These are phyloP conservation scores for Bubo blakistoni DNA, from an alignment of 2,113 vertebrate genomes.

Conservation along the genomic window DNA sequence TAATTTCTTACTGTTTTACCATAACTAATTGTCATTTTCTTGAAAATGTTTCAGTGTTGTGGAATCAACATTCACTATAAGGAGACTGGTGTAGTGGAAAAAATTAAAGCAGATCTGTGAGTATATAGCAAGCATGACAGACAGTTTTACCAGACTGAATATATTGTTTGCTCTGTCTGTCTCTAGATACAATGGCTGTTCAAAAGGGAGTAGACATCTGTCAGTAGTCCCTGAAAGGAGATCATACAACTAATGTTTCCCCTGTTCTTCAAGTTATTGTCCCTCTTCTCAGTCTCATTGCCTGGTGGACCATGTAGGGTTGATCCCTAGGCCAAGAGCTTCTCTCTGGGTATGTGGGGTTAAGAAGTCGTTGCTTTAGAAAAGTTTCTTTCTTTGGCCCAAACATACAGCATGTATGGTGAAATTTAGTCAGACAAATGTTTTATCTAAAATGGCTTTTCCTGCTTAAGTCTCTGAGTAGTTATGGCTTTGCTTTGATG, in stretches of 20 bases:
- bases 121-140: background rate
- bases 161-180: background rate
- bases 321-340: background rate
- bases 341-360: background rate
- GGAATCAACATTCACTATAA: background rate
- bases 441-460: background rate
- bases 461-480: background rate
- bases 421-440: background rate
- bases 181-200: background rate
- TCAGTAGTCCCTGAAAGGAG: background rate
- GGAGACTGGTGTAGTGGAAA: background rate
- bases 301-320: background rate
- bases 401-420: fast-evolving
- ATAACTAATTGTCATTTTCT: background rate
- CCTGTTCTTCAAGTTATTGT: background rate
- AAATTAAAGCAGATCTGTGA: background rate
- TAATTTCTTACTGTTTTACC: background rate
- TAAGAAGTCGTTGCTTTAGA: background rate
- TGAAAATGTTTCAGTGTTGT: background rate
- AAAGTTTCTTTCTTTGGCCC: background rate
- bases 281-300: background rate
- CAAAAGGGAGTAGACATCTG: background rate
- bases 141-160: background rate
- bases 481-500: background rate
- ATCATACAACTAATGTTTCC: background rate